Evolutionary conservation across 2,113 vertebrate species (phyloP).

Genomic region (Myrmecophaga tridactyla): DNA sequence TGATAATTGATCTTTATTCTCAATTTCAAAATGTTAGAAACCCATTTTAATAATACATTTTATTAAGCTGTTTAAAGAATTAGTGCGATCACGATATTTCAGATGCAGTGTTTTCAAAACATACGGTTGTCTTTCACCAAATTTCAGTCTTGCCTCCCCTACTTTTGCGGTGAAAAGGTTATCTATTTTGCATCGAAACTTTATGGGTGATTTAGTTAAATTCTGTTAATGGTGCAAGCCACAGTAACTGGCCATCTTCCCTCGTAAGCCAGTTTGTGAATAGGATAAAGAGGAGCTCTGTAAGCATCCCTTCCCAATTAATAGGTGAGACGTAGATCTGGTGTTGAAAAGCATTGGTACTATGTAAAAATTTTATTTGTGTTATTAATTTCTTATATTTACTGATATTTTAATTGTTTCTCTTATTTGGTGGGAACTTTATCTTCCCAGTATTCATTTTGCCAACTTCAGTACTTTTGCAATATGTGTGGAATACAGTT

Average conservation of each 20-base stretch:
- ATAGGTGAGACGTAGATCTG: background rate
- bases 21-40: background rate
- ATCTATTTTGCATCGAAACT: background rate
- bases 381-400: background rate
- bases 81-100: background rate
- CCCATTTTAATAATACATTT: background rate
- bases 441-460: background rate
- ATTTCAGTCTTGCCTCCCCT: background rate
- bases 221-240: background rate
- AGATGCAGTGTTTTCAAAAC: background rate
- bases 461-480: background rate
- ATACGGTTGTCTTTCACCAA: background rate
- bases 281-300: background rate
- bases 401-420: background rate
- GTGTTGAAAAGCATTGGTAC: background rate
- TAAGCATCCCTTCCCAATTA: background rate
- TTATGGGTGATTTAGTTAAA: background rate
- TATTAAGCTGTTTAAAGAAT: background rate
- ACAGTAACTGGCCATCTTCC: background rate
- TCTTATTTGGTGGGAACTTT: background rate
- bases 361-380: background rate
- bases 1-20: background rate
- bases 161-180: background rate
- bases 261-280: background rate
- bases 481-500: background rate